A percentile compares a stretch with the other conserved stretches of the same genome.
phyloP scores from a whole-genome alignment of 2,113 vertebrate species.

The Nothobranchius kuhntae region DNA sequence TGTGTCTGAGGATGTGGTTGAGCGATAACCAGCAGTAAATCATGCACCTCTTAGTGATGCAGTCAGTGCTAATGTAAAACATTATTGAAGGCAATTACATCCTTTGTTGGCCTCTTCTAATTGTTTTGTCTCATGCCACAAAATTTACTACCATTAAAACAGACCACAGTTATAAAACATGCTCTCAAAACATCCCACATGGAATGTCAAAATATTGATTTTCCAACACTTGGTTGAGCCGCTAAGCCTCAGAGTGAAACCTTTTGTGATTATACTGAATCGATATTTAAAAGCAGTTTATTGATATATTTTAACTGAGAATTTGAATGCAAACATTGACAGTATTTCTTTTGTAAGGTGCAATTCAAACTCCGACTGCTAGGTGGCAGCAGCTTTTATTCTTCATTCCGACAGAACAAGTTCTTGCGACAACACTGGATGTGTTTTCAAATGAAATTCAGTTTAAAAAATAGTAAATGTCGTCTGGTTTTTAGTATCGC shows the following conservation, averaged over 20 bases:
- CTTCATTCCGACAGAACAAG: no score
- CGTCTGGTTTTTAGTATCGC: no score
- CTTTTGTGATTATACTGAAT: background rate
- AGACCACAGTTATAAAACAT: constrained; percentile 5
- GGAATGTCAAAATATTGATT: constrained; percentile 61
- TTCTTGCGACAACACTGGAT: no score
- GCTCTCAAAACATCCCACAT: constrained; percentile 49
- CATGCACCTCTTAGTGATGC: constrained; percentile 44
- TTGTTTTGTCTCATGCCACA: constrained; percentile 16
- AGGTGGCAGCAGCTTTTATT: no score
- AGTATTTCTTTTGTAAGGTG: no score
- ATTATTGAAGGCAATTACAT: constrained; percentile 45
- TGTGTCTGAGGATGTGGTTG: background rate
- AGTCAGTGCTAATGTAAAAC: constrained; percentile 53
- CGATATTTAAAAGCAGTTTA: no score
- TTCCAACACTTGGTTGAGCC: constrained; percentile 54
- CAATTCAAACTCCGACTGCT: no score
- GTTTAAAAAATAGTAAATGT: no score
- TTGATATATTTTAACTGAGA: no score
- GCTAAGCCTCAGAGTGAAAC: constrained; percentile 10
- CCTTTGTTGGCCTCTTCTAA: constrained; percentile 41
- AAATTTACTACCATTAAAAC: constrained; percentile 38
- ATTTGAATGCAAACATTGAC: no score
- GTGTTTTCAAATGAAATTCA: no score
- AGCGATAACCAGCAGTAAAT: constrained; percentile 41